A percentile compares a stretch with the other conserved stretches of the same genome.
These are phyloP conservation scores for Scleropages formosus DNA, from an alignment of 2,797 vertebrate genomes.

Conservation along the genomic window DNA sequence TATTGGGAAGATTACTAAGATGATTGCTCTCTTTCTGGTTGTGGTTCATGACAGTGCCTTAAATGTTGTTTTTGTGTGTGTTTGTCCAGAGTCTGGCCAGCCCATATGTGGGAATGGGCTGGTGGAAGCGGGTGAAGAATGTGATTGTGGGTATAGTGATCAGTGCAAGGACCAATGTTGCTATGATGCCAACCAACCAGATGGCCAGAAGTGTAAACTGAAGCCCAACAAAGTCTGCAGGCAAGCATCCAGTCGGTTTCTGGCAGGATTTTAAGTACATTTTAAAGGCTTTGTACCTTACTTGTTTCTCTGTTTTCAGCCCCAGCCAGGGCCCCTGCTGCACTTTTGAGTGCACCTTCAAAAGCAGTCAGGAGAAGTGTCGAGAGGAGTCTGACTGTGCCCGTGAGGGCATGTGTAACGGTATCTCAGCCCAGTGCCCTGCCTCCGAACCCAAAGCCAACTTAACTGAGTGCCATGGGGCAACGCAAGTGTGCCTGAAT, in stretches of 20 bases:
- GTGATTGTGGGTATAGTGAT: slow-evolving; percentile 93
- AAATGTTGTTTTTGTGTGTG: not conserved
- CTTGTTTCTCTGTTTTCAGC: slow-evolving; percentile 55
- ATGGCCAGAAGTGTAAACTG: slow-evolving; percentile 81
- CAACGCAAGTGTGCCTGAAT: slow-evolving; percentile 89
- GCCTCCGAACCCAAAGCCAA: slow-evolving; percentile 79
- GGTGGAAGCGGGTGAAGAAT: slow-evolving; percentile 86
- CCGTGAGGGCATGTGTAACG: slow-evolving; percentile 75
- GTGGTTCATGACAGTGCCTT: no score
- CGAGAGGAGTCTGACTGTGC: slow-evolving; percentile 86
- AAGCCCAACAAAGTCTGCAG: slow-evolving; percentile 79
- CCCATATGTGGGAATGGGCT: slow-evolving; percentile 96
- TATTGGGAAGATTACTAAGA: no score
- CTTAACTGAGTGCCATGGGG: slow-evolving; percentile 80
- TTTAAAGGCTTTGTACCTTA: no score
- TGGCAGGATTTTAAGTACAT: not conserved
- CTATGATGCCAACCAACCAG: slow-evolving; percentile 75
- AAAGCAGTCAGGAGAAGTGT: slow-evolving; percentile 63
- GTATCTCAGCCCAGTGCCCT: slow-evolving; percentile 76
- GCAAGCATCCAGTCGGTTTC: slow-evolving; percentile 51
- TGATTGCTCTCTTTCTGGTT: not conserved
- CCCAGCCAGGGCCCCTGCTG: slow-evolving; percentile 96
- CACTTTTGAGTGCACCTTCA: slow-evolving; percentile 71
- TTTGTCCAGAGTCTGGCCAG: slow-evolving; percentile 84
- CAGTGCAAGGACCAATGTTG: slow-evolving; percentile 90